phyloP scores from a whole-genome alignment of 2,113 vertebrate genomes.

The Mola mola region DNA sequence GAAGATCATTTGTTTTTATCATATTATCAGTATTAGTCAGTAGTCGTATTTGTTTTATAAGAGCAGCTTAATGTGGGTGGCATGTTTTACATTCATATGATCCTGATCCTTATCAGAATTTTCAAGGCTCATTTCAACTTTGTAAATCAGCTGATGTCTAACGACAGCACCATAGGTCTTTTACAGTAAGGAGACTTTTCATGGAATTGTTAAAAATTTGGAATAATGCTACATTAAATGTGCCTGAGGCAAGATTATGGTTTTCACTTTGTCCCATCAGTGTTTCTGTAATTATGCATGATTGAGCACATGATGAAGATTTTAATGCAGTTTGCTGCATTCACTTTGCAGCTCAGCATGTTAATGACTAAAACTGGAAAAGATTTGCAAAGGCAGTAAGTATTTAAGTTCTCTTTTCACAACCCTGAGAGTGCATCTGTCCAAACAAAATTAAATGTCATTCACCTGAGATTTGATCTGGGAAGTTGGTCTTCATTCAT shows the following conservation, averaged over 20 bases:
- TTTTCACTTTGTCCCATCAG: conserved; percentile 32
- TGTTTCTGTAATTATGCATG: conserved; percentile 19
- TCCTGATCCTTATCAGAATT: conserved; percentile 22
- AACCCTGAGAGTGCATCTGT: conserved; percentile 9
- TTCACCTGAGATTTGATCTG: conserved; percentile 59
- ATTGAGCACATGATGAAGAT: conserved; percentile 57
- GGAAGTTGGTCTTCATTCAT: conserved; percentile 60
- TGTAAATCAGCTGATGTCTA: conserved; percentile 32
- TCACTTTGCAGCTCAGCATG: conserved; percentile 10
- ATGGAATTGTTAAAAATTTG: conserved; percentile 20
- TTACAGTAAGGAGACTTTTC: conserved; percentile 32
- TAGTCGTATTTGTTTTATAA: conserved; percentile 12
- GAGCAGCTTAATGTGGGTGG: conserved; percentile 36
- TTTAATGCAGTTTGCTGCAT: conserved; percentile 47
- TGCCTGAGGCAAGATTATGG: conserved; percentile 33
- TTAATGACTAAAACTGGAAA: conserved; percentile 15
- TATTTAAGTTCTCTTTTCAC: conserved; percentile 15
- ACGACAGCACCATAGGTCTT: conserved; percentile 14
- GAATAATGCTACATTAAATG: conserved; percentile 34
- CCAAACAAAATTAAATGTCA: conserved; percentile 35
- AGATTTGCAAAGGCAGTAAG: conserved; percentile 17
- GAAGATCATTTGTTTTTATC: conserved; percentile 24
- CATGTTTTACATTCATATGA: conserved; percentile 32
- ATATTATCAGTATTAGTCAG: conserved; percentile 3
- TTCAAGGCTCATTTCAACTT: conserved; percentile 32